Evolutionary conservation across 1,140 invertebrate genomes (phyloP), one percentile per base, ranked within the genome.

Genomic region (Ostrea denselamellosa): DNA sequence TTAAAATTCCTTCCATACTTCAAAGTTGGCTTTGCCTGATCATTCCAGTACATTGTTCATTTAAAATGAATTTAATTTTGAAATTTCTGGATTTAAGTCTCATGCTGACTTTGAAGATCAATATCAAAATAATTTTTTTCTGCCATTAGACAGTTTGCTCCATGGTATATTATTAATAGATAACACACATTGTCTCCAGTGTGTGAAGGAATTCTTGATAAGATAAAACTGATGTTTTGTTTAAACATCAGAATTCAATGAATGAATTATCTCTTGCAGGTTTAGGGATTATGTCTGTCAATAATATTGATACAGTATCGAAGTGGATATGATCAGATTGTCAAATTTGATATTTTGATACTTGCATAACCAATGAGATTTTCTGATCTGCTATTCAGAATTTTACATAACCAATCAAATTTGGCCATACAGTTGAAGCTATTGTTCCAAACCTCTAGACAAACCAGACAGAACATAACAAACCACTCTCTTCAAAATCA

Each of bases 161-260:
- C 25, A 10, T 77, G 68, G 68, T 77, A 77, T 77, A 28, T 77
- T 77, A 77, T 8, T 34, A 8, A 28, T 9, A 34, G 68, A 77
- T 25, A 77, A 77, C 68, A 77, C 25, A 14, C 28, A 77, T 34
- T 77, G 68, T 77, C 56, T 62, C 68, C 25, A 28, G 68, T 10
- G 68, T 77, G 68, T 77, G 10, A 77, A 28, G 25, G 28, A 10
- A 34, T 14, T 22, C 9, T 25, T 28, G 68, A 77, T 77, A 34
- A 77, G 68, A 77, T 77, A 77, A 77, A 17, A 22, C 28, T 28
- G 28, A 25, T 77, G 68, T 34, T 77, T 77, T 77, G 68, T 77
- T 77, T 77, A 77, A 77, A 77, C 68, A 25, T 77, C 68, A 12
- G 25, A 77, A 28, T 77, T 77, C 68, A 77, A 77, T 77, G 28